phyloP scores from a whole-genome alignment of 2,797 vertebrate species.

The Tangara arthus region DNA sequence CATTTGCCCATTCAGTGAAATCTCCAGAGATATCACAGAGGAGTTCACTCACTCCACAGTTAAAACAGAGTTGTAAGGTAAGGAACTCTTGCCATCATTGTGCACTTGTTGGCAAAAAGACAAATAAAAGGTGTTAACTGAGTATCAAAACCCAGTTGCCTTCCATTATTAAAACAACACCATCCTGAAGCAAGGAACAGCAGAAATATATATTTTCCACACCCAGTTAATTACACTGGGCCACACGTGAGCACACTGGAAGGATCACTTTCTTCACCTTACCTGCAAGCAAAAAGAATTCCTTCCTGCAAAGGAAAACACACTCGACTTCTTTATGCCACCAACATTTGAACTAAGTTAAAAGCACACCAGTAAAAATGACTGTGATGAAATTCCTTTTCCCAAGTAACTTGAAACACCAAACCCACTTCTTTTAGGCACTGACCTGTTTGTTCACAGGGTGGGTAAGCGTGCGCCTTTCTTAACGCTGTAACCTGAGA shows the following conservation, averaged over 20 bases:
- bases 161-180: not conserved
- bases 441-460: slow-evolving; percentile 56
- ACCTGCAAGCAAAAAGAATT: not conserved
- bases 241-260: not conserved
- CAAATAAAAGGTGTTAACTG: not conserved
- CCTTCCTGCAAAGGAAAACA: not conserved
- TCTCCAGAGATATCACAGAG: not conserved
- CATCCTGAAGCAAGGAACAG: not conserved
- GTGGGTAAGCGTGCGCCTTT: not conserved
- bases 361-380: not conserved
- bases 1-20: not conserved
- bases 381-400: not conserved
- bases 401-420: not conserved
- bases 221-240: not conserved
- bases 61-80: not conserved
- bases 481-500: not conserved
- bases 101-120: not conserved
- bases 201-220: not conserved
- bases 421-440: not conserved
- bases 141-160: not conserved
- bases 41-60: not conserved
- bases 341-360: not conserved
- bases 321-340: not conserved
- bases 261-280: not conserved
- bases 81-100: not conserved